Percentiles rank a stretch among this genome's conserved stretches.
Conservation (phyloP, 2,888 invertebrate species). For the Erpobdella octoculata region DNA sequence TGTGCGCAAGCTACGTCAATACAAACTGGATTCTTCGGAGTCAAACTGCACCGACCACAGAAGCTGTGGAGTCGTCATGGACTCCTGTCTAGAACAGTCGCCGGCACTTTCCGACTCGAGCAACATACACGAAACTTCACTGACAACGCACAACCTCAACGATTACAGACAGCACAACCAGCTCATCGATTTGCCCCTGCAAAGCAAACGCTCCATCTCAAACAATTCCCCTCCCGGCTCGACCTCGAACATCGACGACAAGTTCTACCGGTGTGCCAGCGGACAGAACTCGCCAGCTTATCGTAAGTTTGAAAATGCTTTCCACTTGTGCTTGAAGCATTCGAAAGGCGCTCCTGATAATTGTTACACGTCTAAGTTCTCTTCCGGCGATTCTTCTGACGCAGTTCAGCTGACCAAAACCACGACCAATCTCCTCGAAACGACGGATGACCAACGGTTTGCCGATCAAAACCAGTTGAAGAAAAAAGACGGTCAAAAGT, state of each 20-base stretch:
- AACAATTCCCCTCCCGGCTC: background rate
- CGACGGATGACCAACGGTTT: background rate
- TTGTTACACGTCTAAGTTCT: background rate
- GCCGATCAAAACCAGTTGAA: too few species aligned
- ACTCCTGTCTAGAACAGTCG: background rate
- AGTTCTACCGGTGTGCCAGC: background rate
- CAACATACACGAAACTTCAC: background rate
- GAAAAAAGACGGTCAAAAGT: too few species aligned
- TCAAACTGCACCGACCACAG: background rate
- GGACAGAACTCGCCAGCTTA: background rate
- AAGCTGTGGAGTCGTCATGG: background rate
- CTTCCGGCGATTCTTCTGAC: background rate
- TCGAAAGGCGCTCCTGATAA: too few species aligned
- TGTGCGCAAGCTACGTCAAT: slow-evolving; percentile 12
- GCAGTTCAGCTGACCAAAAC: background rate
- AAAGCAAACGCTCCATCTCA: background rate
- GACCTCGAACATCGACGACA: background rate
- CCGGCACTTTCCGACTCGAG: background rate
- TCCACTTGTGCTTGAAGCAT: background rate
- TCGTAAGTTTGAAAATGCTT: background rate
- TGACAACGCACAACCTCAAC: background rate
- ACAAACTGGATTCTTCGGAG: slow-evolving; percentile 23
- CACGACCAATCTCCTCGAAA: background rate
- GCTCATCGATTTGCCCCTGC: background rate
- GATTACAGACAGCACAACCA: background rate